A percentile compares a stretch with the other conserved stretches of the same genome.
phyloP scores from a whole-genome alignment of 2,113 vertebrate species.

The Otolemur garnettii region DNA sequence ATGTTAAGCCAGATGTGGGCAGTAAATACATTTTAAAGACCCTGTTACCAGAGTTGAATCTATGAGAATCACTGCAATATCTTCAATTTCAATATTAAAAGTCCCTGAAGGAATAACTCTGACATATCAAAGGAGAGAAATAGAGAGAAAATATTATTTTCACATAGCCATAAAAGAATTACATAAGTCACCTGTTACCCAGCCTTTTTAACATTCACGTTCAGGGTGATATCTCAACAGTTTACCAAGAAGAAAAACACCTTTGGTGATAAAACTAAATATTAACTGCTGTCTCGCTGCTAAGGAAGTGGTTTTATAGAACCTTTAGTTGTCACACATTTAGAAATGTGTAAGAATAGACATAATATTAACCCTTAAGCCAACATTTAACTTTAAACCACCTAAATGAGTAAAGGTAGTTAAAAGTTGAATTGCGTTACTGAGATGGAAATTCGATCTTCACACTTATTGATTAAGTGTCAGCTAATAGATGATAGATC shows the following conservation, averaged over 20 bases:
- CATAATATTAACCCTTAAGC: conserved; percentile 36
- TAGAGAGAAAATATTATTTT: neutral
- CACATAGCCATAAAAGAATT: neutral
- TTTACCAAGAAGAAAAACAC: conserved; percentile 38
- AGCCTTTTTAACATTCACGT: neutral
- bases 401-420: neutral
- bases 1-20: neutral
- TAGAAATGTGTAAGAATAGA: conserved; percentile 29
- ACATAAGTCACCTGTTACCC: neutral
- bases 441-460: conserved; percentile 4
- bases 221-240: neutral
- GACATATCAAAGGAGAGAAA: neutral
- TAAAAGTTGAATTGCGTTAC: neutral
- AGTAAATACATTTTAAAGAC: conserved; percentile 30
- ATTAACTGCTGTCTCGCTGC: neutral
- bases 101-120: neutral
- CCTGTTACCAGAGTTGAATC: neutral
- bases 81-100: conserved; percentile 51
- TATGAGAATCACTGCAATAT: neutral
- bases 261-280: conserved; percentile 63
- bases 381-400: neutral
- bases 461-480: conserved; percentile 33
- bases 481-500: neutral
- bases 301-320: conserved; percentile 26
- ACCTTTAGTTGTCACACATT: conserved; percentile 19